phyloP scores from a whole-genome alignment of 2,113 vertebrate species.

The Pseudonaja textilis region DNA sequence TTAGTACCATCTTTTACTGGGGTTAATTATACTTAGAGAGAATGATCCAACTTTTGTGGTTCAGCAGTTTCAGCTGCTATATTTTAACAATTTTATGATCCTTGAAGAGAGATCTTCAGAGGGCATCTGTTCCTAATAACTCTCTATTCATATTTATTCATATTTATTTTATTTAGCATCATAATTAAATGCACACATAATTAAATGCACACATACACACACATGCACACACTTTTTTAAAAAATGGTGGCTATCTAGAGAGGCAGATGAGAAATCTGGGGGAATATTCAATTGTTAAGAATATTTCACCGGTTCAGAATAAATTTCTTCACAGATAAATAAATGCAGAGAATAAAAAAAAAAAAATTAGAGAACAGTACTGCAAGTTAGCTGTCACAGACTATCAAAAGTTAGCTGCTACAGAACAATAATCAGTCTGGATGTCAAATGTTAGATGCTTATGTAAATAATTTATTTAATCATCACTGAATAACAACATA shows the following conservation, averaged over 20 bases:
- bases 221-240: background rate
- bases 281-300: background rate
- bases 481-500: background rate
- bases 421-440: background rate
- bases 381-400: background rate
- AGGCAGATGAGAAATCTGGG: background rate
- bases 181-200: background rate
- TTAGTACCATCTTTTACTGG: background rate
- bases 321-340: background rate
- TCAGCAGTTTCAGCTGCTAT: background rate
- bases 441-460: background rate
- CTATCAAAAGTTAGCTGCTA: background rate
- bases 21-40: background rate
- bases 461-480: background rate
- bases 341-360: background rate
- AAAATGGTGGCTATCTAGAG: background rate
- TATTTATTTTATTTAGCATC: background rate
- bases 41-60: background rate
- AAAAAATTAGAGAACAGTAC: too few species aligned
- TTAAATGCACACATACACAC: background rate
- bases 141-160: slow-evolving; percentile 1
- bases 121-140: slow-evolving; percentile 17
- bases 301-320: background rate
- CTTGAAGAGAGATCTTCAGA: background rate
- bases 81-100: slow-evolving; percentile 5